Evolutionary conservation across 2,797 vertebrate genomes (phyloP).

Genomic region (Galaxias olidus): DNA sequence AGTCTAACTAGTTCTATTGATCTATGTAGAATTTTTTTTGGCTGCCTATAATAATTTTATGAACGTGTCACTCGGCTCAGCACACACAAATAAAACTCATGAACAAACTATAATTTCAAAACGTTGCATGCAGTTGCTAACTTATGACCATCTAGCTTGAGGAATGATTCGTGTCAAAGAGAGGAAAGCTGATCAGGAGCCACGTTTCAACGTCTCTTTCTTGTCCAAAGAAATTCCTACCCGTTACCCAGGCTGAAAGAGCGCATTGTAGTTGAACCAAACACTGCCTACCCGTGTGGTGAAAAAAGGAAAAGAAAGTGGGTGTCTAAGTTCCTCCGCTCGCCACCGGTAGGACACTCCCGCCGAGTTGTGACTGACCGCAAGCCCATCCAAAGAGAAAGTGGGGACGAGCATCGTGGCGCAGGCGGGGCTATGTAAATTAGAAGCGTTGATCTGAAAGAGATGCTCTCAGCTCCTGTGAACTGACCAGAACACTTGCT

Average conservation of each 20-base stretch:
- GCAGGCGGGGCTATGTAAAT: slow-evolving; percentile 71
- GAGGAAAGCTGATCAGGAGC: slow-evolving; percentile 54
- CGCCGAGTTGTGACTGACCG: slow-evolving; percentile 36
- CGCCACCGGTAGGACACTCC: slow-evolving; percentile 36
- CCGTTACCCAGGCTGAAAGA: slow-evolving; percentile 72
- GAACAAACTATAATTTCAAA: too few species aligned
- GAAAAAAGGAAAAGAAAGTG: slow-evolving; percentile 48
- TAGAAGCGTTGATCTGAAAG: slow-evolving; percentile 41
- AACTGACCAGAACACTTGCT: slow-evolving; percentile 49
- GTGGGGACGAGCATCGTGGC: background rate
- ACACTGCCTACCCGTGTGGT: slow-evolving; percentile 54
- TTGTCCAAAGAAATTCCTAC: slow-evolving; percentile 69
- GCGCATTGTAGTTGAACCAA: slow-evolving; percentile 68
- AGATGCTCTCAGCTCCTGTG: slow-evolving; percentile 55
- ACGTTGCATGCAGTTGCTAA: too few species aligned
- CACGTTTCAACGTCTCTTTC: slow-evolving; percentile 60
- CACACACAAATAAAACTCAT: too few species aligned
- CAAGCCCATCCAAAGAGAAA: slow-evolving; percentile 28
- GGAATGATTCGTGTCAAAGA: slow-evolving; percentile 23
- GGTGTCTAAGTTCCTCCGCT: slow-evolving; percentile 25
- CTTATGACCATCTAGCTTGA: background rate
- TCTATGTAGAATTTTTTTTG: too few species aligned
- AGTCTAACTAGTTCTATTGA: too few species aligned
- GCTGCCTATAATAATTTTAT: too few species aligned
- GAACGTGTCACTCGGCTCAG: too few species aligned